Evolutionary conservation across 2,113 vertebrate species (phyloP), one percentile per base, ranked within the genome.

Genomic region (Pseudonaja textilis): DNA sequence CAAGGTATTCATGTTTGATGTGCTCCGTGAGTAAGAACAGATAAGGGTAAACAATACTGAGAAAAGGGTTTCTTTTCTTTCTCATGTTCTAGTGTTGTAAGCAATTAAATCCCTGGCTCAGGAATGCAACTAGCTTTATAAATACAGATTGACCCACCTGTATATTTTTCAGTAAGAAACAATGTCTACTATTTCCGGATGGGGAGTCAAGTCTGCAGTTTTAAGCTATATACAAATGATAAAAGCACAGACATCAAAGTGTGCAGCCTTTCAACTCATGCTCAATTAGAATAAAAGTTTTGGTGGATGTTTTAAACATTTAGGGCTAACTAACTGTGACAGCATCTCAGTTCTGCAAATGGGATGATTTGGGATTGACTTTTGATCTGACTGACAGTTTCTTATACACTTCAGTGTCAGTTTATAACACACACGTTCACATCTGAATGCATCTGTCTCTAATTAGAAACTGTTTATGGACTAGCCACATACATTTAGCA

Each of bases 271-370:
- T 96, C 96, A 98, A 97, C 97, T 98, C 97, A 97, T 97, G 97
- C 98, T 98, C 97, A 98, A 98, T 98, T 98, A 98, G 96, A 98
- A 98, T 97, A 97, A 98, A 97, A 98, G 97, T 98, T 98, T 93
- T 98, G 97, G 96, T 98, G 91, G 97, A 97, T 97, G 95, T 98
- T 98, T 98, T 98, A 98, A 98, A 98, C 98, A 98, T 98, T 98
- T 98, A 93, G 97, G 96, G 97, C 97, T 98, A 98, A 97, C 97
- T 97, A 96, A 98, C 95, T 97, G 95, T 97, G 97, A 97, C 97
- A 97, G 96, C 96, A 96, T 97, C 96, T 98, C 95, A 95, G 96
- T 96, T 98, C 97, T 97, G 97, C 97, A 97, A 98, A 97, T 52
- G 91, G 97, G 97, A 98, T 97, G 97, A 96, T 97, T 97, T 97